phyloP scores from a whole-genome alignment of 2,888 invertebrate species.

The Himalopsyche kuldschensis region DNA sequence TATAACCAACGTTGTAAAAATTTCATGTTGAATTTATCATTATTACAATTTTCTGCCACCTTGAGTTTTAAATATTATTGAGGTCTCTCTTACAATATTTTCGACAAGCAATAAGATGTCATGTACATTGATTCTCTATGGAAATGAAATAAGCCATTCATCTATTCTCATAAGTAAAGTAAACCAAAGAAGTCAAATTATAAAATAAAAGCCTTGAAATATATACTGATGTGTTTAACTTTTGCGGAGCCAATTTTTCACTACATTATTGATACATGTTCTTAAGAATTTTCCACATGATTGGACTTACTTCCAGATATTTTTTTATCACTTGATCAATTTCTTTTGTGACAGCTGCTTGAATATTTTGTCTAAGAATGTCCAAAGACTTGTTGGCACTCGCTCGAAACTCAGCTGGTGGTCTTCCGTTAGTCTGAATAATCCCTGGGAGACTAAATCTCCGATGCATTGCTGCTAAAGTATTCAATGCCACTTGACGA shows the following conservation, averaged over 20 bases:
- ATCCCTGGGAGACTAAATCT: slow-evolving; percentile 61
- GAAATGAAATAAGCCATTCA: background rate
- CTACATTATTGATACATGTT: too few species aligned
- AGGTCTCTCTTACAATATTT: background rate
- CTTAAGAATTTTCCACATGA: too few species aligned
- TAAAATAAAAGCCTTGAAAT: too few species aligned
- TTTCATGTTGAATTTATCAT: too few species aligned
- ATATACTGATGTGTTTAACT: too few species aligned
- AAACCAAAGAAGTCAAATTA: too few species aligned
- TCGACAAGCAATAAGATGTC: background rate
- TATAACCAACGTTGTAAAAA: background rate
- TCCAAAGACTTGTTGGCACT: slow-evolving; percentile 75
- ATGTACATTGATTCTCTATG: background rate
- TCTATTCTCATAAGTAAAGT: too few species aligned
- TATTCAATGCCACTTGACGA: slow-evolving; percentile 71
- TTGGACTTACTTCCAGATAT: slow-evolving; percentile 69
- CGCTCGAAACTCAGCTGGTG: slow-evolving; percentile 60
- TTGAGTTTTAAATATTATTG: background rate
- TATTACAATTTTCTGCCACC: background rate
- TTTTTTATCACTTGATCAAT: slow-evolving; percentile 76
- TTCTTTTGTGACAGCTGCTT: slow-evolving; percentile 76
- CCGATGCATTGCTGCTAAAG: slow-evolving; percentile 65
- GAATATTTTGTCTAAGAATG: slow-evolving; percentile 73
- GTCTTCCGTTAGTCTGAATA: slow-evolving; percentile 57
- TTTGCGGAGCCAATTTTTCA: too few species aligned